phyloP scores from a whole-genome alignment of 1,140 invertebrate genomes.

The Melipona quadrifasciata region DNA sequence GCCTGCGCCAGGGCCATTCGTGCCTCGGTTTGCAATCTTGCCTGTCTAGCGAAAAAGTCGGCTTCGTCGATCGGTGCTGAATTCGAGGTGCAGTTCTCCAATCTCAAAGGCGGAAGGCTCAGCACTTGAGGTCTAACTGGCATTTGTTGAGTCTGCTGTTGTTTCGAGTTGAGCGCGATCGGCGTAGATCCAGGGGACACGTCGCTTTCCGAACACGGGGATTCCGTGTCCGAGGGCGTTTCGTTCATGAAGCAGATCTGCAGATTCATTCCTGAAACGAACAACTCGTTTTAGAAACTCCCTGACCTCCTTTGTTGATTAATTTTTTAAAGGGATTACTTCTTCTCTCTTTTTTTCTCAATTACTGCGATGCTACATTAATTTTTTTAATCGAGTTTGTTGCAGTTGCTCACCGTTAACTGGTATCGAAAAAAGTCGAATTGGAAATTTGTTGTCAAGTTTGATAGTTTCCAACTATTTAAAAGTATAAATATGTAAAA shows the following conservation, averaged over 20 bases:
- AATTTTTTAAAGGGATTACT: too few relatives aligned
- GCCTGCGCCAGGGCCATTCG: constrained; percentile 94
- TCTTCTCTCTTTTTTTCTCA: too few relatives aligned
- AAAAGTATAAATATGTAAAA: too few relatives aligned
- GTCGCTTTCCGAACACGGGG: constrained; percentile 87
- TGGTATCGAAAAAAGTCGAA: too few relatives aligned
- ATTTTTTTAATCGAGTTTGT: too few relatives aligned
- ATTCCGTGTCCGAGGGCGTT: constrained; percentile 91
- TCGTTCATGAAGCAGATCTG: constrained; percentile 98
- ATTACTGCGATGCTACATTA: too few relatives aligned
- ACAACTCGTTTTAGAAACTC: neutral
- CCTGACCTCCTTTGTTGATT: too few relatives aligned
- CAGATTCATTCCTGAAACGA: constrained; percentile 90
- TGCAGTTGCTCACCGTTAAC: too few relatives aligned
- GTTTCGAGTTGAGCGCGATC: constrained; percentile 54
- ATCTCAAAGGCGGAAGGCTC: constrained; percentile 76
- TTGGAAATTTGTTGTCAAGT: too few relatives aligned
- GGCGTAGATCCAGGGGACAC: constrained; percentile 59
- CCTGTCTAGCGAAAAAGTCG: constrained; percentile 91
- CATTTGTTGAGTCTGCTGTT: constrained; percentile 55
- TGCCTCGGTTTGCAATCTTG: constrained; percentile 93
- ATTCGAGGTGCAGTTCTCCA: constrained; percentile 68
- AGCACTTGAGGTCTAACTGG: constrained; percentile 74
- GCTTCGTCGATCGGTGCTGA: constrained; percentile 82
- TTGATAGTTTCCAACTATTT: too few relatives aligned